Conservation (phyloP, 1,140 invertebrate species). For the Sipha flava region DNA sequence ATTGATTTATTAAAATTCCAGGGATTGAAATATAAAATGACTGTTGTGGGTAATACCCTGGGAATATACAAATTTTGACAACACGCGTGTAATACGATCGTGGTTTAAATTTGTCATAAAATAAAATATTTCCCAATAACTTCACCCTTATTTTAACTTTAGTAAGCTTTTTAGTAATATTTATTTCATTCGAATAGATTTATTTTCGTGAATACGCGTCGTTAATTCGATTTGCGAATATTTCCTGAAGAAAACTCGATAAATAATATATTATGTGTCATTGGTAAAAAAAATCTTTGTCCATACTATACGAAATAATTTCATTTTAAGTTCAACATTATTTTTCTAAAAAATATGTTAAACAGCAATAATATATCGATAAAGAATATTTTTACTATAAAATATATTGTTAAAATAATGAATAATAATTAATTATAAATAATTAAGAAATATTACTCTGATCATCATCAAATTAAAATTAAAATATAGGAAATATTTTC, state of each 20-base stretch:
- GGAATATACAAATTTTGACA: neutral
- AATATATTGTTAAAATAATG: too few species aligned
- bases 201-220: slow-evolving; percentile 10
- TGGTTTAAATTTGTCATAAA: slow-evolving; percentile 15
- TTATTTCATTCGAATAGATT: neutral
- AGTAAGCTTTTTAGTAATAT: neutral
- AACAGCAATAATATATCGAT: too few species aligned
- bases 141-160: neutral
- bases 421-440: too few species aligned
- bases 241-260: neutral
- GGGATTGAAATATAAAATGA: neutral
- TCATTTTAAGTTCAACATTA: too few species aligned
- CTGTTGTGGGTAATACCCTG: neutral
- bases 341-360: too few species aligned
- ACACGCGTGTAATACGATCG: neutral
- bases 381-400: too few species aligned
- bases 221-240: slow-evolving; percentile 2
- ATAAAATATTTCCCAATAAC: neutral
- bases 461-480: too few species aligned
- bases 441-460: too few species aligned
- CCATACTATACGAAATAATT: too few species aligned
- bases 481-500: too few species aligned
- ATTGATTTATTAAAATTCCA: neutral
- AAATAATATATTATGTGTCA: neutral
- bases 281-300: neutral